Percentiles rank a stretch among this genome's conserved stretches.
These are phyloP conservation scores for Theristicus caerulescens DNA, from an alignment of 2,113 vertebrate genomes.

Conservation along the genomic window DNA sequence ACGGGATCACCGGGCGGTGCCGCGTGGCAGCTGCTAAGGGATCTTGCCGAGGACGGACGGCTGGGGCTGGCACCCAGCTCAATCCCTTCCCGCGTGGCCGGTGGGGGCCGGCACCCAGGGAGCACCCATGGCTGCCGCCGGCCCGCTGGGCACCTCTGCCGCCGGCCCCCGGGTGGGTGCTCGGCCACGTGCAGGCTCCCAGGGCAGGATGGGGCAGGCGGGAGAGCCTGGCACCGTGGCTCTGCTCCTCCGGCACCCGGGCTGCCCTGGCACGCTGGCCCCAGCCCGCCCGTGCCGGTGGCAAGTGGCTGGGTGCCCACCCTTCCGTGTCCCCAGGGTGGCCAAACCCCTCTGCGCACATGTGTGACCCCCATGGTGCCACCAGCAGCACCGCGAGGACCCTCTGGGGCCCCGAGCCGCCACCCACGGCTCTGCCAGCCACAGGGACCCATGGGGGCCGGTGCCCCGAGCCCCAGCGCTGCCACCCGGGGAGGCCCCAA, in stretches of 20 bases:
- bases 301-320: not conserved
- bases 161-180: not conserved
- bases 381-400: accelerated
- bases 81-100: accelerated
- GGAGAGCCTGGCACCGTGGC: not conserved
- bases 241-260: accelerated
- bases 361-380: accelerated
- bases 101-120: accelerated
- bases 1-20: not conserved
- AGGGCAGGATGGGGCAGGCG: not conserved
- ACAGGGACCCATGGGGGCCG: not conserved
- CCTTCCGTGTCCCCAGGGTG: accelerated
- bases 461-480: not conserved
- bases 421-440: not conserved
- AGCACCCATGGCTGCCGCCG: not conserved
- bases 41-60: not conserved
- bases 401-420: not conserved
- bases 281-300: accelerated
- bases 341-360: not conserved
- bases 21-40: not conserved
- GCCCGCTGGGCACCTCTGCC: not conserved
- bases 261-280: not conserved
- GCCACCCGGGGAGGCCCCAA: not conserved
- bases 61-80: not conserved
- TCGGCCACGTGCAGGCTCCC: not conserved